Base-by-base conservation (phyloP, 1,140 invertebrate species). In the Fopius arisanus region DNA sequence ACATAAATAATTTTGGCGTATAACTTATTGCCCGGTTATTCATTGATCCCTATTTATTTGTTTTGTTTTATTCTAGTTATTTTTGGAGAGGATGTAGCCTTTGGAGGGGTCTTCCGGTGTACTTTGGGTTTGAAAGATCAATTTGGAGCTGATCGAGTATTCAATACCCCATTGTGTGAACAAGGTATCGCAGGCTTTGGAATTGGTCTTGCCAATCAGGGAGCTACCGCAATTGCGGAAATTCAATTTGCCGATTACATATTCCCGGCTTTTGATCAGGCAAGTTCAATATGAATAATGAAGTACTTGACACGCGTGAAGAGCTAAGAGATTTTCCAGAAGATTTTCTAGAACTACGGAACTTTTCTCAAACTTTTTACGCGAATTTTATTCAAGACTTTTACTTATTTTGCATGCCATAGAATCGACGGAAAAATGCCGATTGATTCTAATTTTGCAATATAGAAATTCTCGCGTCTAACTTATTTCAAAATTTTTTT, bases 171-270 rank as follows among this genome's bases (percentile, higher is more conserved):
- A 0, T 88, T 99, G 0, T 98, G 96, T 88, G 98, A 99, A 85
- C 98, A 99, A 88, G 98, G 98, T 9, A 99, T 99, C 78, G 97
- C 94, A 6, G 98, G 97, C 0, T 99, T 99, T 89, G 98, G 94
- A 0, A 99, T 99, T 76, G 98, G 98, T 10, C 87, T 97, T 19
- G 98, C 98, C 0, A 93, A 92, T 5, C 90, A 91, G 0, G 98
- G 98, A 10, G 90, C 94, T 0, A 99, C 96, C 1, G 96, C 97
- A 0, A 97, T 99, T 75, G 98, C 97, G 16, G 98, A 99, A 90
- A 99, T 99, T 82, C 98, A 99, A 88, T 99, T 99, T 90, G 97
- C 97, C 6, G 98, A 99, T 89, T 99, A 99, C 81, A 99, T 99
- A 77, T 99, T 96, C 85, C 98, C 98, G 16, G 98, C 97, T 0